Conservation (phyloP, 2,888 invertebrate species). For the Pheosia tremula region DNA sequence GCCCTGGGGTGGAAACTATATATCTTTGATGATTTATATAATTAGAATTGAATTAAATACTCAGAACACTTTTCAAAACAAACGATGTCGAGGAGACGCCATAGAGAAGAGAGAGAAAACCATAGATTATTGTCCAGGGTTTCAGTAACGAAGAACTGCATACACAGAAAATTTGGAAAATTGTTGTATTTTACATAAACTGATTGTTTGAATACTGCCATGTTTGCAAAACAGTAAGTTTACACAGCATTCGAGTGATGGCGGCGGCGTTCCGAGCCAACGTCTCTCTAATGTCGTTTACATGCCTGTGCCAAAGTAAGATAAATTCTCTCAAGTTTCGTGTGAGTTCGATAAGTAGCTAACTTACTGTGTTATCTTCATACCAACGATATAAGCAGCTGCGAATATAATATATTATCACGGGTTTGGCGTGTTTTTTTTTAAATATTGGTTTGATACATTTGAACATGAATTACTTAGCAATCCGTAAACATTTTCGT, state of each 20-base stretch:
- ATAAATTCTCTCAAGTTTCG: constrained; percentile 45
- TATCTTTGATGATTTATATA: too few relatives aligned
- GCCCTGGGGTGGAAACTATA: too few relatives aligned
- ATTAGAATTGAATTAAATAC: too few relatives aligned
- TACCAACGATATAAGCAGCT: constrained; percentile 38
- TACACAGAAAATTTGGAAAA: too few relatives aligned
- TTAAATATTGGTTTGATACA: constrained; percentile 19
- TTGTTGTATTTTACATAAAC: background rate
- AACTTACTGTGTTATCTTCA: constrained; percentile 47
- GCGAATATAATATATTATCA: constrained; percentile 40
- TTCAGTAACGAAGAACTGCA: too few relatives aligned
- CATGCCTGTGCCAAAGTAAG: constrained; percentile 46
- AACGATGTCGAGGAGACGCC: too few relatives aligned
- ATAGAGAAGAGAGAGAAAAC: too few relatives aligned
- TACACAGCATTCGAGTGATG: constrained; percentile 13
- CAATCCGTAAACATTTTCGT: too few relatives aligned
- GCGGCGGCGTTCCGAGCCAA: constrained; percentile 29
- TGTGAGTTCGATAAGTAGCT: constrained; percentile 49
- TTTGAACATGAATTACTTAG: too few relatives aligned
- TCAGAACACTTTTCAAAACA: too few relatives aligned
- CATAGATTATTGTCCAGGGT: too few relatives aligned
- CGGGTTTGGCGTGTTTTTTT: constrained; percentile 26
- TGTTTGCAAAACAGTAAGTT: constrained; percentile 21
- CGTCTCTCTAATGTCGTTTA: constrained; percentile 41
- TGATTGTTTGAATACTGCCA: constrained; percentile 18